Conservation (phyloP, 2,113 vertebrate genomes). For the Macroglossus sobrinus region DNA sequence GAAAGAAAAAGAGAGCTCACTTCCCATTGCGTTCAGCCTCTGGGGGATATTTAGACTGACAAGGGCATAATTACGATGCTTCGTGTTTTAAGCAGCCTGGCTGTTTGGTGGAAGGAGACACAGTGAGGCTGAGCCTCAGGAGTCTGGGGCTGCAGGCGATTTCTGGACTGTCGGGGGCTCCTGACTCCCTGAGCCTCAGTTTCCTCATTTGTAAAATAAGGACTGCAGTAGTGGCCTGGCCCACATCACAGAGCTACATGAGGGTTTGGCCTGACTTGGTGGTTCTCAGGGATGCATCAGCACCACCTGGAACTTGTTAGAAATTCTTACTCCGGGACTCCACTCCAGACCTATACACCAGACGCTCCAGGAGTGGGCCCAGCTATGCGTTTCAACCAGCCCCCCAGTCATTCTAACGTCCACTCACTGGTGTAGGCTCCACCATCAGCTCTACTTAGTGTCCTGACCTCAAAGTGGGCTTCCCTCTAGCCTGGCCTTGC, state of each 20-base stretch:
- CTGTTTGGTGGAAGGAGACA: accelerated
- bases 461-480: neutral
- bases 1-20: neutral
- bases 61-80: accelerated
- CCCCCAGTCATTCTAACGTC: neutral
- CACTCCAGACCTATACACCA: neutral
- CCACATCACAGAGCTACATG: accelerated
- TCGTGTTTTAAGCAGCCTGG: neutral
- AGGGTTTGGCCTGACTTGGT: neutral
- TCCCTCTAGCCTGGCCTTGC: neutral
- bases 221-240: neutral
- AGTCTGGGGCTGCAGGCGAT: neutral
- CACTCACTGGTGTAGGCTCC: neutral
- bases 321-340: neutral
- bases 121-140: no score
- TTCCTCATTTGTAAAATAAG: neutral
- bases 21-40: neutral
- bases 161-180: neutral
- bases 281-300: neutral
- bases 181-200: neutral
- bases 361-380: accelerated
- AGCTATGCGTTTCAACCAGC: neutral
- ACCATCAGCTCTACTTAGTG: neutral
- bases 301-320: neutral
- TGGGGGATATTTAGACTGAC: neutral